phyloP scores from a whole-genome alignment of 2,113 vertebrate species.

The Spheniscus mendiculus region DNA sequence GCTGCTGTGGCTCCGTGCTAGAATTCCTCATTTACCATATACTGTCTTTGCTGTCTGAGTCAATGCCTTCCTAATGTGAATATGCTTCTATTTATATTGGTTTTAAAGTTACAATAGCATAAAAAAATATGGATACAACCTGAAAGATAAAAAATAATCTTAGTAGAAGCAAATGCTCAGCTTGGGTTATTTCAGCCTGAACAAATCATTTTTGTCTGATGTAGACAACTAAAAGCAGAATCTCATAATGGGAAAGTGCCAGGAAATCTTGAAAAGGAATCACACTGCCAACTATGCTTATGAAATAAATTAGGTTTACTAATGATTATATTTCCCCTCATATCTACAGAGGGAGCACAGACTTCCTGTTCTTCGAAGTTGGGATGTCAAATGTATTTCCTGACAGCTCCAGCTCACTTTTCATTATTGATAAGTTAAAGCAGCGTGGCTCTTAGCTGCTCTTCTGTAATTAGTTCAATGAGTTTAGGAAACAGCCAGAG shows the following conservation, averaged over 20 bases:
- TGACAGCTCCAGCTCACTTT: constrained; percentile 45
- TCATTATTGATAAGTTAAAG: constrained; percentile 45
- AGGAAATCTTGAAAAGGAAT: constrained; percentile 41
- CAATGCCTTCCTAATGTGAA: not conserved
- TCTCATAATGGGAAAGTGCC: constrained; percentile 13
- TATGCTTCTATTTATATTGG: constrained; percentile 19
- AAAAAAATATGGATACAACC: not conserved
- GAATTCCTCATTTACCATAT: not conserved
- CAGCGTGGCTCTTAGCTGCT: not conserved
- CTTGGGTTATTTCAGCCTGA: constrained; percentile 12
- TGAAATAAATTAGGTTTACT: constrained; percentile 55
- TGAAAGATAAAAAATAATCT: not conserved
- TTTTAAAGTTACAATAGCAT: not conserved
- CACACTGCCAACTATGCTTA: constrained; percentile 32
- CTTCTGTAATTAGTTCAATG: constrained; percentile 16
- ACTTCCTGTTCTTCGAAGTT: constrained; percentile 12
- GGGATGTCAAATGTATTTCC: constrained; percentile 46
- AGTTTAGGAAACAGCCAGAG: constrained; percentile 22
- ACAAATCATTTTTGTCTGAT: constrained; percentile 17
- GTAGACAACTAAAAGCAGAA: constrained; percentile 11
- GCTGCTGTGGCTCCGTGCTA: not conserved
- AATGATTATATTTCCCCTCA: constrained; percentile 43
- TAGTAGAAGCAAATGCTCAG: constrained; percentile 4
- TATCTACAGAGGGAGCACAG: not conserved
- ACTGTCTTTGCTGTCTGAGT: not conserved